A percentile compares a stretch with the other conserved stretches of the same genome.
Evolutionary conservation across 1,140 invertebrate species (phyloP).

Genomic region (Drosophila littoralis): DNA sequence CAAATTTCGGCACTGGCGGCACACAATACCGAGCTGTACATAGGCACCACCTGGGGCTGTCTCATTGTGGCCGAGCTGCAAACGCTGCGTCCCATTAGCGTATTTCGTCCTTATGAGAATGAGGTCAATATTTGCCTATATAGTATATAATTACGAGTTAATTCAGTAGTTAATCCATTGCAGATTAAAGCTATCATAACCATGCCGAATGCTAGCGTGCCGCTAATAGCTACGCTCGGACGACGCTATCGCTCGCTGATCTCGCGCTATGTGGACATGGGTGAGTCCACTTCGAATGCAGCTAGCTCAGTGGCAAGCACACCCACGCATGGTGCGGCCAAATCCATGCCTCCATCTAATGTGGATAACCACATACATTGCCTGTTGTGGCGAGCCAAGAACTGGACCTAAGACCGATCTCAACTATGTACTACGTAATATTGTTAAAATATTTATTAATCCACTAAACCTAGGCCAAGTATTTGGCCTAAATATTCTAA

Average conservation of each 20-base stretch:
- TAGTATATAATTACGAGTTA: neutral
- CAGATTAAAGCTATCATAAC: constrained; percentile 84
- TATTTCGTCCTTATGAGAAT: constrained; percentile 95
- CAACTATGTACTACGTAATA: constrained; percentile 31
- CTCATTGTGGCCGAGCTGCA: constrained; percentile 93
- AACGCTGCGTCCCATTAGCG: constrained; percentile 92
- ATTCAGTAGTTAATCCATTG: constrained; percentile 9
- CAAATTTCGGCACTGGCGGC: constrained; percentile 93
- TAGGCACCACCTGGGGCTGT: constrained; percentile 96
- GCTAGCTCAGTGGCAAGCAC: constrained; percentile 53
- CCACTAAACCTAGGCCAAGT: neutral
- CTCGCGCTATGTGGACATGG: constrained; percentile 88
- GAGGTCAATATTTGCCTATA: constrained; percentile 86
- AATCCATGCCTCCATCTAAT: constrained; percentile 71
- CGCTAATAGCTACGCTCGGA: constrained; percentile 91
- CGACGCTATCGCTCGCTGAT: constrained; percentile 93
- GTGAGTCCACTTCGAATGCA: constrained; percentile 31
- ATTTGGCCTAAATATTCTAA: constrained; percentile 8
- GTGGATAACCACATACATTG: constrained; percentile 88
- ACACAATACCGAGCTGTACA: constrained; percentile 90
- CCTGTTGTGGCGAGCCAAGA: constrained; percentile 89
- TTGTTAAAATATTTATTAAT: constrained; percentile 43
- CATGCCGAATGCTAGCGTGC: constrained; percentile 79
- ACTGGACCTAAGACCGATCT: constrained; percentile 86
- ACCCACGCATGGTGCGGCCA: constrained; percentile 65